Evolutionary conservation across 92 coral and sea anemone species (phyloP), one percentile per base, ranked within the genome.

Genomic region (Scolanthus callimorphus): DNA sequence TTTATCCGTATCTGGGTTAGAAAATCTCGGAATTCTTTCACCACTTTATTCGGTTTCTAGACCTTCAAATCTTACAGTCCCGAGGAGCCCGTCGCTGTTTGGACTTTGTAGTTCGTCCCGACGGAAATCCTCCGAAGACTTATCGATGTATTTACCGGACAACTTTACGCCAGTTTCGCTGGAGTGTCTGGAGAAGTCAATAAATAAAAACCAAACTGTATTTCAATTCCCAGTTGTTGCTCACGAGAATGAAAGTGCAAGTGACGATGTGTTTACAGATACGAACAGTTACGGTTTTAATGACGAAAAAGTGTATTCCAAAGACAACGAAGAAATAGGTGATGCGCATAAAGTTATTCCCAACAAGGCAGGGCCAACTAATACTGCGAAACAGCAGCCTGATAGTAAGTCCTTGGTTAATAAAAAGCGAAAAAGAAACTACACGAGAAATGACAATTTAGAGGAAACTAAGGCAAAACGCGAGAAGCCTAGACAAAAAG

Each of bases 111-210:
- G 75, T 25, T 55, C 75, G 51, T 68, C 75, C 9, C 52, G 78
- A 38, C 52, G 52, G 52, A 71, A 63, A 28, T 62, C 73, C 17
- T 70, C 85, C 51, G 85, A 78, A 39, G 85, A 78, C 31, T 63
- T 78, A 38, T 78, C 85, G 39, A 62, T 78, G 31, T 78, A 78
- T 46, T 68, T 78, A 21, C 85, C 85, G 8, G 85, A 78, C 30
- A 70, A 78, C 24, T 71, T 78, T 29, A 78, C 85, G 0, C 85
- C 85, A 0, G 78, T 73, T 3, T 67, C 85, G 17, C 65, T 78
- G 38, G 85, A 78, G 31, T 31, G 59, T 19, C 49, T 78, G 22
- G 85, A 63, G 38, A 78, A 74, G 10, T 70, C 85, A 15, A 17
- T 78, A 0, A 55, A 70, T 43, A 39, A 74, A 19, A n/a, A n/a